phyloP scores from a whole-genome alignment of 92 coral and sea anemone genomes.

The Porites evermanni region DNA sequence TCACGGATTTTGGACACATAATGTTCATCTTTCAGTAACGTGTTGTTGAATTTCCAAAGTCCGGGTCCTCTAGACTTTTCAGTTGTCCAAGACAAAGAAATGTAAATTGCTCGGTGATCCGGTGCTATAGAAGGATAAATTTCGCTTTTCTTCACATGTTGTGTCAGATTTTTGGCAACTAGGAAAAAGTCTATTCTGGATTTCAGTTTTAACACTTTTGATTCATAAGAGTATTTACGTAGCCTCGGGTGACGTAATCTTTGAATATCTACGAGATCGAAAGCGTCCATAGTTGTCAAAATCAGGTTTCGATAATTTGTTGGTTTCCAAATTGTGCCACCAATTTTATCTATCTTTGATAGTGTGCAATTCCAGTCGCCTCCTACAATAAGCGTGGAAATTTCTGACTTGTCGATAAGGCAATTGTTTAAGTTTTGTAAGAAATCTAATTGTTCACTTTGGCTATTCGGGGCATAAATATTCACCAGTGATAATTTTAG shows the following conservation, averaged over 20 bases:
- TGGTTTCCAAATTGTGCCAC: too few species aligned
- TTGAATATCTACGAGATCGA: neutral
- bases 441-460: neutral
- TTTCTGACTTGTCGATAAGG: conserved; percentile 3
- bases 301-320: too few species aligned
- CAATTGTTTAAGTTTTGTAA: conserved; percentile 1
- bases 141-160: too few species aligned
- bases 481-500: neutral
- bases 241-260: neutral
- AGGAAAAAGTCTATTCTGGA: too few species aligned
- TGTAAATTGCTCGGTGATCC: neutral
- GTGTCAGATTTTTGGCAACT: too few species aligned
- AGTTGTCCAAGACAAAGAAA: neutral
- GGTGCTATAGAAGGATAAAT: too few species aligned
- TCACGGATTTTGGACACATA: neutral
- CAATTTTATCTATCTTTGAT: too few species aligned
- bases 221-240: neutral
- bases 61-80: neutral
- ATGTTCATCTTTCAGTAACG: neutral
- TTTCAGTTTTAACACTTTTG: conserved; percentile 13
- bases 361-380: too few species aligned
- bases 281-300: neutral
- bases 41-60: neutral
- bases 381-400: too few species aligned
- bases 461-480: neutral